phyloP scores from a whole-genome alignment of 2,113 vertebrate genomes.

The Microtus richardsoni region DNA sequence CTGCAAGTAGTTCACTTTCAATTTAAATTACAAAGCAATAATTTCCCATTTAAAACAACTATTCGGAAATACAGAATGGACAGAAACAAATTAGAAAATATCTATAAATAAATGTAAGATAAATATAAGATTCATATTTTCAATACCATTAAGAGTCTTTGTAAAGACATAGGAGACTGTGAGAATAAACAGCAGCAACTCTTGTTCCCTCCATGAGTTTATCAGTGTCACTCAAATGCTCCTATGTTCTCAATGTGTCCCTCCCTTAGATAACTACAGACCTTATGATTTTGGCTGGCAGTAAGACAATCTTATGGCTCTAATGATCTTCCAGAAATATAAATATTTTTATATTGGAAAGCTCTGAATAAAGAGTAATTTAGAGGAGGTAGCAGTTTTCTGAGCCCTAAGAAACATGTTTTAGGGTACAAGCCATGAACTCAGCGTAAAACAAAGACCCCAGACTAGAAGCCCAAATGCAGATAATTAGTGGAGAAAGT shows the following conservation, averaged over 20 bases:
- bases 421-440: neutral
- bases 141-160: neutral
- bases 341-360: neutral
- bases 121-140: neutral
- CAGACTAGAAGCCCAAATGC: neutral
- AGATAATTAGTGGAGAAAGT: neutral
- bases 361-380: neutral
- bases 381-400: neutral
- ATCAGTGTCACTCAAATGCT: rapidly evolving
- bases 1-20: neutral
- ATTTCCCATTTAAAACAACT: neutral
- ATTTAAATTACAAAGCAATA: neutral
- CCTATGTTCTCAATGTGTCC: no score
- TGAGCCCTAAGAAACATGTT: neutral
- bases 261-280: neutral
- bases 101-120: neutral
- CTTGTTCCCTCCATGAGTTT: neutral
- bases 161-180: neutral
- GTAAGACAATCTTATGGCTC: neutral
- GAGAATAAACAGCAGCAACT: neutral
- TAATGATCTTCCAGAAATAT: neutral
- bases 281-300: rapidly evolving
- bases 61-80: neutral
- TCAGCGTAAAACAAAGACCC: neutral
- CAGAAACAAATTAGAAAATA: neutral